Percentiles rank a stretch among this genome's conserved stretches.
These are phyloP conservation scores for Calephelis perditalis DNA, from an alignment of 2,888 invertebrate genomes.

Conservation along the genomic window DNA sequence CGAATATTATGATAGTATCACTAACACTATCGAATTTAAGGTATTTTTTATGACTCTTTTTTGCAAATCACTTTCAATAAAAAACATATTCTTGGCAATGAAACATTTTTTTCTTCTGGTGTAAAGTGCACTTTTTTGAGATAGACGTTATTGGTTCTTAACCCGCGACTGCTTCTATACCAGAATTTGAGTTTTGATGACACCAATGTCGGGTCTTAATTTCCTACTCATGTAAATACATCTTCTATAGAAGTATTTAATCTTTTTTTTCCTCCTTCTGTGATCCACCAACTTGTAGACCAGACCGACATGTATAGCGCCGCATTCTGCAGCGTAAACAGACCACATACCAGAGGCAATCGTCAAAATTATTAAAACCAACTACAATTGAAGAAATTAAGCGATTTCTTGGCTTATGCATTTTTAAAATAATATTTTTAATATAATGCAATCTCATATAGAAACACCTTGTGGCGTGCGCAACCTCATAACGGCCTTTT, in stretches of 20 bases:
- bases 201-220: not conserved
- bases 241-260: not conserved
- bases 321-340: not conserved
- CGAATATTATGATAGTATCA: too few relatives aligned
- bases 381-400: constrained; percentile 18
- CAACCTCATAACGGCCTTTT: too few relatives aligned
- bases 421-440: not conserved
- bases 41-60: too few relatives aligned
- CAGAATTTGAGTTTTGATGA: not conserved
- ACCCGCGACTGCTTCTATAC: not conserved
- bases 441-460: constrained; percentile 18
- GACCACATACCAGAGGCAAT: constrained; percentile 20
- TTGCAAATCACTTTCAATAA: too few relatives aligned
- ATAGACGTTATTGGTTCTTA: not conserved
- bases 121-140: not conserved
- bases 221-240: not conserved
- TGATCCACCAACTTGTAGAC: not conserved
- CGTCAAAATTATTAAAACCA: constrained; percentile 17
- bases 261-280: not conserved
- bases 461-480: constrained; percentile 8
- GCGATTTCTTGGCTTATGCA: constrained; percentile 23
- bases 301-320: constrained; percentile 17
- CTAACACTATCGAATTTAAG: too few relatives aligned
- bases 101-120: not conserved
- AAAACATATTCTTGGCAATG: too few relatives aligned